phyloP scores from a whole-genome alignment of 1,140 invertebrate genomes.

The Chelonus insularis region DNA sequence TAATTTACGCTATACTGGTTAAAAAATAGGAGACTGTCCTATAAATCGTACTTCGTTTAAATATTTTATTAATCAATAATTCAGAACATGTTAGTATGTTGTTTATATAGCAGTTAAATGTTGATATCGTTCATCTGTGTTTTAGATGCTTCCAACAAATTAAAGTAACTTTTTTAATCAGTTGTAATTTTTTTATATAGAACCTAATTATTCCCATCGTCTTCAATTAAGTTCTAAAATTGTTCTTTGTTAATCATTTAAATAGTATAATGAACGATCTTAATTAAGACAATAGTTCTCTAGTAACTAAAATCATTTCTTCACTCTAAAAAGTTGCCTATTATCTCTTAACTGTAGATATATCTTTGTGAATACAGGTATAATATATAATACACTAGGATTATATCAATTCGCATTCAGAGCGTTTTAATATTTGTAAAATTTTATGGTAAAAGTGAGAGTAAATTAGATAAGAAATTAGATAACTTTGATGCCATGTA shows the following conservation, averaged over 20 bases:
- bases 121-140: no score
- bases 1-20: slow-evolving; percentile 16
- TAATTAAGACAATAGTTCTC: slow-evolving; percentile 5
- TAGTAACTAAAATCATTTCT: not conserved
- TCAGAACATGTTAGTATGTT: no score
- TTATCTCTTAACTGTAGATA: slow-evolving; percentile 29
- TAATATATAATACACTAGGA: slow-evolving; percentile 23
- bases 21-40: not conserved
- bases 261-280: not conserved
- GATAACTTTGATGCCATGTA: slow-evolving; percentile 47
- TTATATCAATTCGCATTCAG: not conserved
- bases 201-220: not conserved
- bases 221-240: no score
- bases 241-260: not conserved
- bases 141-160: no score
- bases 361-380: slow-evolving; percentile 25
- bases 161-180: not conserved
- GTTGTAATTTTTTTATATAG: not conserved
- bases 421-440: slow-evolving; percentile 27
- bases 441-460: slow-evolving; percentile 25
- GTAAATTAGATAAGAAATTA: slow-evolving; percentile 27
- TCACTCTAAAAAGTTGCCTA: slow-evolving; percentile 19
- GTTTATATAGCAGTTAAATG: no score
- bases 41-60: not conserved
- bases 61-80: slow-evolving; percentile 20